Percentiles rank a stretch among this genome's conserved stretches.
Conservation (phyloP, 1,140 invertebrate species). For the Potamilus streckersoni region DNA sequence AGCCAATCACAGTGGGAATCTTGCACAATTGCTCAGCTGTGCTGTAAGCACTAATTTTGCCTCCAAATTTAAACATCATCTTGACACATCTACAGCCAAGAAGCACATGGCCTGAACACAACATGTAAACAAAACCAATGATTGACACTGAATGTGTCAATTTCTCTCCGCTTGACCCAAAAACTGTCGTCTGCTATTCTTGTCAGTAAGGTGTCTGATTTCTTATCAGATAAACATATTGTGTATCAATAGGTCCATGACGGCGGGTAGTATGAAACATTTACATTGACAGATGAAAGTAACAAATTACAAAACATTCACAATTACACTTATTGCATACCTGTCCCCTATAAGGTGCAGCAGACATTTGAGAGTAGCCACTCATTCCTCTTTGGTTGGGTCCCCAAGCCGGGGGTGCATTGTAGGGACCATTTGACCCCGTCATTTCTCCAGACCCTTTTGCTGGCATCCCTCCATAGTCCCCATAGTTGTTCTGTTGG, state of each 20-base stretch:
- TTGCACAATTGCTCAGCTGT: conserved; percentile 17
- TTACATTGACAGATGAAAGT: conserved; percentile 15
- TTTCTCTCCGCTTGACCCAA: conserved; percentile 5
- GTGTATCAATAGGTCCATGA: conserved; percentile 28
- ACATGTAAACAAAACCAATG: conserved; percentile 25
- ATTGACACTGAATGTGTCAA: conserved; percentile 15
- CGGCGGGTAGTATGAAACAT: conserved; percentile 39
- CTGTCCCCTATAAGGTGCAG: conserved; percentile 49
- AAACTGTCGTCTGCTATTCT: conserved; percentile 3
- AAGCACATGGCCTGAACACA: conserved; percentile 21
- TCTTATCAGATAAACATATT: conserved; percentile 23
- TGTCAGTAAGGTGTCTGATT: no score
- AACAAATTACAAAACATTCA: conserved; percentile 16
- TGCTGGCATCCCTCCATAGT: conserved; percentile 41
- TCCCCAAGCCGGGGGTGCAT: conserved; percentile 52
- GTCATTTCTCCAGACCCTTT: conserved; percentile 47
- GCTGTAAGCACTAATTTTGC: conserved; percentile 51
- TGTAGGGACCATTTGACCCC: conserved; percentile 31
- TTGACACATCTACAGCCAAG: conserved; percentile 4
- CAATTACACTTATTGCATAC: conserved; percentile 34
- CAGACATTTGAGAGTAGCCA: conserved; percentile 51
- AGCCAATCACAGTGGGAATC: conserved; percentile 22
- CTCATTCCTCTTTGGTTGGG: conserved; percentile 46
- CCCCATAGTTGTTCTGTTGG: conserved; percentile 65
- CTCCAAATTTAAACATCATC: conserved; percentile 65